Evolutionary conservation across 37 sponge, comb jelly and placozoan species (phyloP).

Genomic region (Bolinopsis microptera): DNA sequence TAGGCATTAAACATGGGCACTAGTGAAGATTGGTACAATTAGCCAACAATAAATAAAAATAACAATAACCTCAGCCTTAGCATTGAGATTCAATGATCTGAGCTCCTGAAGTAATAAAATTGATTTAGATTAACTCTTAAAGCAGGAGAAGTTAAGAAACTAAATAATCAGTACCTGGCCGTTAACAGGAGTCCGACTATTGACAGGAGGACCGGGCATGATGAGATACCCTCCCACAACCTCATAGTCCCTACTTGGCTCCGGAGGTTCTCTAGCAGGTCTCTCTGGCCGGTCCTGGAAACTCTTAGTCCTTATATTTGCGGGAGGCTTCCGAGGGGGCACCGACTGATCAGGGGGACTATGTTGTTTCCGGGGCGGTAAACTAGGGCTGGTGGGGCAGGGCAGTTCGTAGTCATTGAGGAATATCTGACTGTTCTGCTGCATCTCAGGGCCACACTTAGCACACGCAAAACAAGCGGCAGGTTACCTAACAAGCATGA

Average conservation of each 20-base stretch:
- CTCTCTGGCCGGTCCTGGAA: conserved; percentile 17
- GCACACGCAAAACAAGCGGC: background rate
- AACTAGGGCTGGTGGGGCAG: background rate
- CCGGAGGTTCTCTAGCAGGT: background rate
- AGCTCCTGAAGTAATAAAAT: too few relatives aligned
- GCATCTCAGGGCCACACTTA: background rate
- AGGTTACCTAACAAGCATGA: background rate
- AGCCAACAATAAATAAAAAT: too few relatives aligned
- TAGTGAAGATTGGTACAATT: too few relatives aligned
- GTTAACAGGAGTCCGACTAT: background rate
- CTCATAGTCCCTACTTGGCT: background rate
- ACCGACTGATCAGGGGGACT: background rate
- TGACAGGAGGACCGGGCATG: background rate
- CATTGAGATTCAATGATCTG: too few relatives aligned
- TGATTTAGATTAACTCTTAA: too few relatives aligned
- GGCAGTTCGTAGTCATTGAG: conserved; percentile 58
- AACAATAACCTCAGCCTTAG: too few relatives aligned
- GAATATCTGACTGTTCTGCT: background rate
- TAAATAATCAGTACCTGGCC: background rate
- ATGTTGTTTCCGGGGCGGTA: background rate
- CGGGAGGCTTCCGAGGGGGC: background rate
- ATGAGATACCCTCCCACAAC: background rate
- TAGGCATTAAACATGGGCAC: too few relatives aligned
- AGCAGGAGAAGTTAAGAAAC: too few relatives aligned
- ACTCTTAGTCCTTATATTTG: background rate